Percentiles rank a stretch among this genome's conserved stretches.
phyloP scores from a whole-genome alignment of 2,888 invertebrate species.

The Stictocephala bisonia region DNA sequence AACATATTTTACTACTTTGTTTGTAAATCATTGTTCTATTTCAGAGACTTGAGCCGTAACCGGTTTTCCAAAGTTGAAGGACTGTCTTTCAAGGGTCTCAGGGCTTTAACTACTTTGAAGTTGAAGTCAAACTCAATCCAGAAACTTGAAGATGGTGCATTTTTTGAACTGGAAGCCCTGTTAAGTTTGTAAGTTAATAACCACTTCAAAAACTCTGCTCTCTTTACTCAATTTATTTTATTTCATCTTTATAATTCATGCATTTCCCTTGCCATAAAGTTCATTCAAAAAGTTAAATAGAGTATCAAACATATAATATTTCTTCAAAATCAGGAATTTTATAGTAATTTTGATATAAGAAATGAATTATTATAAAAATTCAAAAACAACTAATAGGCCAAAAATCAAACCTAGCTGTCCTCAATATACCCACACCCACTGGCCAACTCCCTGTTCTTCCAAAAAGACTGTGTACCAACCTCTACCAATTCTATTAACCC shows the following conservation, averaged over 20 bases:
- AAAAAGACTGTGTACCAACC: too few relatives aligned
- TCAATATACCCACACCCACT: too few relatives aligned
- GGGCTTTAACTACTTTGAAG: conserved; percentile 78
- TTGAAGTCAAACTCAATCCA: conserved; percentile 84
- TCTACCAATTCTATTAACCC: too few relatives aligned
- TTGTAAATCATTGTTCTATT: conserved; percentile 56
- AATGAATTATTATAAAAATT: conserved; percentile 1
- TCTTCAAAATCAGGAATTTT: background rate
- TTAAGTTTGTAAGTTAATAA: conserved; percentile 66
- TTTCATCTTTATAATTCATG: background rate
- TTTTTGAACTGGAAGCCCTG: conserved; percentile 85
- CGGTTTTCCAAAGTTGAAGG: conserved; percentile 82
- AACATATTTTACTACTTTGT: conserved; percentile 5
- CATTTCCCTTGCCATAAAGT: background rate
- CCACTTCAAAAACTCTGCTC: conserved; percentile 14
- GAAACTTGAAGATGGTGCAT: conserved; percentile 87
- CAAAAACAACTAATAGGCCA: too few relatives aligned
- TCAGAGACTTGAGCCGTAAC: conserved; percentile 86
- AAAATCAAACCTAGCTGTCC: too few relatives aligned
- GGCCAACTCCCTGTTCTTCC: too few relatives aligned
- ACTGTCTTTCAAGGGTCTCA: conserved; percentile 82
- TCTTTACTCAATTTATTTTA: background rate
- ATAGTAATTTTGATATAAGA: background rate
- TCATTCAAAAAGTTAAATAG: too few relatives aligned
- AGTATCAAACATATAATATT: too few relatives aligned